phyloP scores from a whole-genome alignment of 2,113 vertebrate species.

The Nycticryphes semicollaris region DNA sequence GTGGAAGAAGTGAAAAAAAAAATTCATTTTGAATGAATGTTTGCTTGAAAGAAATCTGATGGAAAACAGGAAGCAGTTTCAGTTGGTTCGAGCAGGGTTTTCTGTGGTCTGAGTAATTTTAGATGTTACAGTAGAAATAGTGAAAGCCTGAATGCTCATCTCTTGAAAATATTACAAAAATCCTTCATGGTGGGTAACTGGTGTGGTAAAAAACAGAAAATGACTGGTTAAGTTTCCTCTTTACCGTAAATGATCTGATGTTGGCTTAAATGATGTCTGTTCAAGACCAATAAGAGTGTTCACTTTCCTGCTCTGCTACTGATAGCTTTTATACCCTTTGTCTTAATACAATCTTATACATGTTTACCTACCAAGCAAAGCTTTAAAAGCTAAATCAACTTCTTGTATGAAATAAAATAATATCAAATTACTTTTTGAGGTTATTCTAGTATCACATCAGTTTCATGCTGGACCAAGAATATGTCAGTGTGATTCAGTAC shows the following conservation, averaged over 20 bases:
- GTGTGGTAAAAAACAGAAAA: not conserved
- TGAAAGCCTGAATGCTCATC: accelerated
- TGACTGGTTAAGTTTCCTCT: not conserved
- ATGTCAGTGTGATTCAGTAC: not conserved
- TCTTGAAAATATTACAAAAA: not conserved
- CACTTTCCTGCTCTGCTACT: not conserved
- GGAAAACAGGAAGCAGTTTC: not conserved
- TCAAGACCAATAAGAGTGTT: not conserved
- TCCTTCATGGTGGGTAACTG: not conserved
- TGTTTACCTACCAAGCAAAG: not conserved
- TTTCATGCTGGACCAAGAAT: not conserved
- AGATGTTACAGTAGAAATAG: not conserved
- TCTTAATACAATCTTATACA: not conserved
- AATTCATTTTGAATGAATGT: not conserved
- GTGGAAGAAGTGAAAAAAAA: not conserved
- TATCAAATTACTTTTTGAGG: not conserved
- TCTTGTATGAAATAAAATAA: not conserved
- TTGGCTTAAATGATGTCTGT: not conserved
- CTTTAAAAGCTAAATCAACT: not conserved
- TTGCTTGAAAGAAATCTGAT: not conserved
- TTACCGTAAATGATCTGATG: not conserved
- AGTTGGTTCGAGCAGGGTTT: not conserved
- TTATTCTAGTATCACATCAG: not conserved
- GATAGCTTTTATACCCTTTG: not conserved
- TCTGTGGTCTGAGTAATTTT: not conserved